Base-by-base conservation (phyloP, 2,888 invertebrate genomes). In the Cabera pusaria region DNA sequence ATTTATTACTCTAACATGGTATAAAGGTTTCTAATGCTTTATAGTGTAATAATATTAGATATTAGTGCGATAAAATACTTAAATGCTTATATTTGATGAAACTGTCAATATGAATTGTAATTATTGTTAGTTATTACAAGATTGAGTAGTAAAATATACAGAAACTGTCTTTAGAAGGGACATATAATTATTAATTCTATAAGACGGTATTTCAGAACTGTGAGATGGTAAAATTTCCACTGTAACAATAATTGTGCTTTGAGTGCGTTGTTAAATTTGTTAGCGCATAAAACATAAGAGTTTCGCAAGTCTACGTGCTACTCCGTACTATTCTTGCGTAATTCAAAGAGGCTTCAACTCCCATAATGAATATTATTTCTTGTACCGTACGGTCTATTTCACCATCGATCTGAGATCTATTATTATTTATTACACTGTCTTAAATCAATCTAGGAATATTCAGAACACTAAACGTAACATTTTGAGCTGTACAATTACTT, bases 1-100 rank as follows among this genome's bases (percentile, higher is more conserved):
- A 22, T 26, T 17, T 23, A 60, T 56, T 56, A 8, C 14, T 5
- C 9, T 16, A 20, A 31, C 49, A 55, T 52, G 48, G 52, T 50
- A 40, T 52, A 43, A 22, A 40, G 28, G 33, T 32, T 6, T 14
- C 29, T 20, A n/a, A n/a, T n/a, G n/a, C n/a, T n/a, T n/a, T n/a
- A n/a, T n/a, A n/a, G n/a, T n/a, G n/a, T n/a, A n/a, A n/a, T n/a
- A n/a, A n/a, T n/a, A n/a, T n/a, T n/a, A n/a, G n/a, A n/a, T n/a
- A n/a, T n/a, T n/a, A n/a, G n/a, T n/a, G n/a, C n/a, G n/a, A n/a
- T n/a, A n/a, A n/a, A n/a, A n/a, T n/a, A n/a, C n/a, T n/a, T n/a
- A n/a, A n/a, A n/a, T n/a, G n/a, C n/a, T n/a, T n/a, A n/a, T n/a
- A n/a, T n/a, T n/a, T n/a, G n/a, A n/a, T n/a, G n/a, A n/a, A n/a